These are phyloP conservation scores for Choreutis nemorana DNA, from an alignment of 2,888 invertebrate genomes.

Conservation along the genomic window DNA sequence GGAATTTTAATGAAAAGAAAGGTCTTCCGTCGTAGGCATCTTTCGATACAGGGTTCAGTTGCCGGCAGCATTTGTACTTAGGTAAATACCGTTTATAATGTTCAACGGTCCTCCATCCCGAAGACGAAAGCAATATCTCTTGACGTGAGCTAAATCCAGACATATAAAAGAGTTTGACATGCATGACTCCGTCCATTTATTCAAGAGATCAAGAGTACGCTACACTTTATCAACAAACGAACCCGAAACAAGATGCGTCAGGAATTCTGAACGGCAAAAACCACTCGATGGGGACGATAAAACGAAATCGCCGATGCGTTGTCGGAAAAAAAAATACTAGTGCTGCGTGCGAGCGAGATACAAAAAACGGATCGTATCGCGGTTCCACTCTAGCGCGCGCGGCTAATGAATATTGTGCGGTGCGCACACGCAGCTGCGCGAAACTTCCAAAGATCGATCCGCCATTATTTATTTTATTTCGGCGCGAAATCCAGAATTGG, in stretches of 20 bases:
- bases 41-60: no score
- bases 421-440: conserved; percentile 55
- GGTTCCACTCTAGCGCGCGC: conserved; percentile 61
- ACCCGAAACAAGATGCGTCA: conserved; percentile 52
- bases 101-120: no score
- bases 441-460: conserved; percentile 34
- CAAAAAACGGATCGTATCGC: conserved; percentile 61
- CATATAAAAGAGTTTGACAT: no score
- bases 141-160: no score
- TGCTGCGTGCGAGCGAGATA: conserved; percentile 57
- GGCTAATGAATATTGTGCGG: conserved; percentile 43
- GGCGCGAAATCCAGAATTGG: conserved; percentile 60
- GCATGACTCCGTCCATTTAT: no score
- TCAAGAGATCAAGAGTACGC: conserved; percentile 17
- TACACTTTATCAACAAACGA: conserved; percentile 23
- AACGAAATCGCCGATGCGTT: conserved; percentile 63
- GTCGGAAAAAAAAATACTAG: conserved; percentile 55
- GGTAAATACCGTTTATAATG: no score
- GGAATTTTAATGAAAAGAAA: no score
- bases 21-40: no score
- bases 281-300: conserved; percentile 58
- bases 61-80: no score
- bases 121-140: no score
- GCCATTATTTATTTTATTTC: conserved; percentile 63
- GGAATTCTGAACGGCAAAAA: conserved; percentile 58